Percentiles rank a stretch among this genome's conserved stretches.
These are phyloP conservation scores for Hyposoter didymator DNA, from an alignment of 2,888 invertebrate species.

Conservation along the genomic window DNA sequence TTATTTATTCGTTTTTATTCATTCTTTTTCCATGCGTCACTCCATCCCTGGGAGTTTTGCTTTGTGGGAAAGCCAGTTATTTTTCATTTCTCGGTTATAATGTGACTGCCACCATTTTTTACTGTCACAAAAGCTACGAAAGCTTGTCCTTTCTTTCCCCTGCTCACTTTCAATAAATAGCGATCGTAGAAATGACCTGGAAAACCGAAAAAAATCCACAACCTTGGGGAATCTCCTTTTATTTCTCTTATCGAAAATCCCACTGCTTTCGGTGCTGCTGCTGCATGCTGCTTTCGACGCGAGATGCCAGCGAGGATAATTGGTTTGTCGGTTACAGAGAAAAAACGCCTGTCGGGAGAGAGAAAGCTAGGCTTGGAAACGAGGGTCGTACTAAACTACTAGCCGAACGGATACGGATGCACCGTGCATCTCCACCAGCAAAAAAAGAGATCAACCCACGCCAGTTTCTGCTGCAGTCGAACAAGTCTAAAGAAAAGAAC, in stretches of 20 bases:
- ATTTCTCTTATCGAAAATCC: slow-evolving; percentile 58
- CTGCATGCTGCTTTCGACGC: slow-evolving; percentile 53
- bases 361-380: slow-evolving; percentile 37
- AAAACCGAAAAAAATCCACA: slow-evolving; percentile 28
- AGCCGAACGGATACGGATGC: slow-evolving; percentile 59
- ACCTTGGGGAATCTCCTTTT: slow-evolving; percentile 10
- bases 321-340: slow-evolving; percentile 67
- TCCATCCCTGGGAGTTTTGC: background rate
- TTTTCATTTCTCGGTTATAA: slow-evolving; percentile 21
- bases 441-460: slow-evolving; percentile 38
- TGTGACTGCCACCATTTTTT: slow-evolving; percentile 3
- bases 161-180: slow-evolving; percentile 43
- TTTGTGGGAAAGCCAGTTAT: background rate
- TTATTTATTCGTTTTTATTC: background rate
- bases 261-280: slow-evolving; percentile 31
- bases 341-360: slow-evolving; percentile 56
- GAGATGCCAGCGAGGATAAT: slow-evolving; percentile 68
- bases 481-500: slow-evolving; percentile 50
- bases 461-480: slow-evolving; percentile 58
- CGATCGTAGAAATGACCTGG: slow-evolving; percentile 54
- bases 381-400: slow-evolving; percentile 49
- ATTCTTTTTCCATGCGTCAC: slow-evolving; percentile 6
- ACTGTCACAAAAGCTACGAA: slow-evolving; percentile 27
- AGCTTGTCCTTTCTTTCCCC: slow-evolving; percentile 32
- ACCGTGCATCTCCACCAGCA: slow-evolving; percentile 1